These are phyloP conservation scores for Lagorchestes hirsutus DNA, from an alignment of 2,797 vertebrate genomes.

Conservation along the genomic window DNA sequence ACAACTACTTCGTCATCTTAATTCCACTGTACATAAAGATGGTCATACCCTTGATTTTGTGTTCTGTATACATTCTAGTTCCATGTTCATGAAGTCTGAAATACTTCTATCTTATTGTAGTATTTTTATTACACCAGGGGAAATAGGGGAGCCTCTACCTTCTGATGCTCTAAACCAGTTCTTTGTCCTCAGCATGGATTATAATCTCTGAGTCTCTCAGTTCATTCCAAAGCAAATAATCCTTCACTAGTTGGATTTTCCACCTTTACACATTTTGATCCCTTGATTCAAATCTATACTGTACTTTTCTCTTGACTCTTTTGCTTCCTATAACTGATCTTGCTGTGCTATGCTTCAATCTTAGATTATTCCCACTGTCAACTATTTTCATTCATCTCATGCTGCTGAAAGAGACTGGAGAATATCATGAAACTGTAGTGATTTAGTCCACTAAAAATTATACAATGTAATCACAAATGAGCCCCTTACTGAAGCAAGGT, in stretches of 20 bases:
- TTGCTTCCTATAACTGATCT: not conserved
- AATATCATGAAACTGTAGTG: not conserved
- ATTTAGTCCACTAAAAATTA: not conserved
- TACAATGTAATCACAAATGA: not conserved
- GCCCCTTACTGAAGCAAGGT: not conserved
- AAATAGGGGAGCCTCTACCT: not conserved
- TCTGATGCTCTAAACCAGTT: not conserved
- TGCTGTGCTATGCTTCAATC: too few relatives aligned
- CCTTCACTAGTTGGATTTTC: not conserved
- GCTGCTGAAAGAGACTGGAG: too few relatives aligned
- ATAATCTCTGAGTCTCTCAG: not conserved
- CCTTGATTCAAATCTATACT: not conserved
- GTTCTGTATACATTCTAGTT: not conserved
- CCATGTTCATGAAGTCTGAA: not conserved
- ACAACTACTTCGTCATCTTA: not conserved
- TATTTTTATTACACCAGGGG: too few relatives aligned
- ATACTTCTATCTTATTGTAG: not conserved
- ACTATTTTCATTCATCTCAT: too few relatives aligned
- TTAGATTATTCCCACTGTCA: too few relatives aligned
- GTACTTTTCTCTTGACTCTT: not conserved
- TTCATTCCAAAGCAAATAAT: not conserved
- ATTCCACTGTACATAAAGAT: not conserved
- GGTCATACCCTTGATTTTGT: not conserved
- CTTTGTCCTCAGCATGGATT: not conserved
- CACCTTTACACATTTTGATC: not conserved